Percentiles rank a stretch among this genome's conserved stretches.
These are phyloP conservation scores for Charanyca ferruginea DNA, from an alignment of 2,888 invertebrate genomes.

Conservation along the genomic window DNA sequence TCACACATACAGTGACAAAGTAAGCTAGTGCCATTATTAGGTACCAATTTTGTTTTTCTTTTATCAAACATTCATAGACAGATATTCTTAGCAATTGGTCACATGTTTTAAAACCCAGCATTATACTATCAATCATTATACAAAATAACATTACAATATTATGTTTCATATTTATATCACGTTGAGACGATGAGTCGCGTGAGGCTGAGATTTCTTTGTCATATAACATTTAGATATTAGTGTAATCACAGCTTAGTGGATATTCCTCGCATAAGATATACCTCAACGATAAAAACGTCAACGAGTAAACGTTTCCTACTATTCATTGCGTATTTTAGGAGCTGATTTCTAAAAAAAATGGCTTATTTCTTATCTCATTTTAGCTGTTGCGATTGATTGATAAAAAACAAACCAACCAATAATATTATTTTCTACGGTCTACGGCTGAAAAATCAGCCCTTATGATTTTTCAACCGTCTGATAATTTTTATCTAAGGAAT, in stretches of 20 bases:
- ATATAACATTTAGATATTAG: conserved; percentile 22
- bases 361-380: background rate
- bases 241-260: conserved; percentile 8
- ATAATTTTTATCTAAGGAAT: too few species aligned
- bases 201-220: conserved; percentile 60
- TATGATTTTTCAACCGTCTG: too few species aligned
- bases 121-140: conserved; percentile 21
- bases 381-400: background rate
- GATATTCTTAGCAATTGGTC: conserved; percentile 13
- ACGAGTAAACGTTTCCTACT: background rate
- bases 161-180: conserved; percentile 63
- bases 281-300: too few species aligned
- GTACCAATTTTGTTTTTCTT: background rate
- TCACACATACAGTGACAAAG: background rate
- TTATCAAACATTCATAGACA: background rate
- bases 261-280: conserved; percentile 3
- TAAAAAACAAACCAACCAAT: background rate
- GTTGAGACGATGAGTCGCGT: conserved; percentile 64
- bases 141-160: conserved; percentile 46
- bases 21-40: background rate
- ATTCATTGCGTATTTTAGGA: background rate
- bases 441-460: too few species aligned
- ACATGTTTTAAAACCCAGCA: conserved; percentile 35
- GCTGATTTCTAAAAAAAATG: background rate
- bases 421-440: background rate